Conservation (phyloP, 2,113 vertebrate genomes). For the Erpornis zantholeuca region DNA sequence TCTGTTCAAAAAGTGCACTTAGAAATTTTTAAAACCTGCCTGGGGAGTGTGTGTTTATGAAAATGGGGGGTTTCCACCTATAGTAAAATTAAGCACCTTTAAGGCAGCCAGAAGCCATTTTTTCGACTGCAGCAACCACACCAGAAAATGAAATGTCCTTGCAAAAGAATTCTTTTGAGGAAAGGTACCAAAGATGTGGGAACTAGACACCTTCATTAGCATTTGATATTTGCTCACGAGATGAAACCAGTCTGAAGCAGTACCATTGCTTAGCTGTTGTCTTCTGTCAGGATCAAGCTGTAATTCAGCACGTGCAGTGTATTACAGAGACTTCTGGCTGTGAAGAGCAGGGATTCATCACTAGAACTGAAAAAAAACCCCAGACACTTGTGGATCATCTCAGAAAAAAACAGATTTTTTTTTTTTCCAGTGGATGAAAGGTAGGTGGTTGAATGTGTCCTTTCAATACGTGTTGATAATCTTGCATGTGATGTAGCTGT, state of each 20-base stretch:
- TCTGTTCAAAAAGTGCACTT: background rate
- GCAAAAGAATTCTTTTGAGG: background rate
- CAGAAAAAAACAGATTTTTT: background rate
- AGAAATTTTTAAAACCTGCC: background rate
- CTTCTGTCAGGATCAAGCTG: background rate
- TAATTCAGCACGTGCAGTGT: background rate
- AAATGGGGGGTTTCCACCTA: background rate
- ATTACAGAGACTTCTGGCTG: background rate
- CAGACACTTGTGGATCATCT: background rate
- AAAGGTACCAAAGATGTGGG: background rate
- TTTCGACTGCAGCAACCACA: accelerated
- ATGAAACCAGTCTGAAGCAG: background rate
- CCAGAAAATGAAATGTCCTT: background rate
- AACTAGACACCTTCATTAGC: background rate
- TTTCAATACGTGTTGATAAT: background rate
- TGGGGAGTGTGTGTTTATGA: background rate
- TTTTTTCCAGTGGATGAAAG: background rate
- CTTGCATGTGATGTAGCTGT: background rate
- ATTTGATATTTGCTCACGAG: accelerated
- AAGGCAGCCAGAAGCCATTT: background rate
- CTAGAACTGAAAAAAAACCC: accelerated
- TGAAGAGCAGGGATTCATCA: background rate
- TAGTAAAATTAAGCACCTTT: background rate
- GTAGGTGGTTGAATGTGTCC: background rate
- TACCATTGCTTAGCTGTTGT: background rate